phyloP scores from a whole-genome alignment of 2,113 vertebrate species.

The Meles meles region DNA sequence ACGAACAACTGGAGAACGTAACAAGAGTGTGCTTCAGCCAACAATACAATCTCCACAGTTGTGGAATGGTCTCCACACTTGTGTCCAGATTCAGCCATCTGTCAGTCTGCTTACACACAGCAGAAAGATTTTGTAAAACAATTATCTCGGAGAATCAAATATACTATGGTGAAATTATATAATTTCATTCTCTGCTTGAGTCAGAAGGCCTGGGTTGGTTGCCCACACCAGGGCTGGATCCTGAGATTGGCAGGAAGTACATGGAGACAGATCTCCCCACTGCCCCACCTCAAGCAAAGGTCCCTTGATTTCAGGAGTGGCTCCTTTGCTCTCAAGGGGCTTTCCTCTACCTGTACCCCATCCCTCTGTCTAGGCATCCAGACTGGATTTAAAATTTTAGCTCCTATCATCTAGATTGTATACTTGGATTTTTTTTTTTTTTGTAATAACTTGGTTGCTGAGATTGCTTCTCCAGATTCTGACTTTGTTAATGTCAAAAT shows the following conservation, averaged over 20 bases:
- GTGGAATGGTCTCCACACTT: background rate
- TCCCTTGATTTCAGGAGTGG: background rate
- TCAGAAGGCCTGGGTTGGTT: background rate
- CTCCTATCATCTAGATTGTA: background rate
- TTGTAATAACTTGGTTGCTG: background rate
- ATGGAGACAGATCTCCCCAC: background rate
- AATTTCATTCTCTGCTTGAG: background rate
- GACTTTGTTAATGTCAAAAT: background rate
- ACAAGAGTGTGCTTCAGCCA: background rate
- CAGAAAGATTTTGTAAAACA: background rate
- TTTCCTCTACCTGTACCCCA: background rate
- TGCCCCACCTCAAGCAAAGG: background rate
- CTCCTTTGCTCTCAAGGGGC: background rate
- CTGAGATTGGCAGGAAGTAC: background rate
- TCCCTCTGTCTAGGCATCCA: background rate
- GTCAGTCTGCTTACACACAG: background rate
- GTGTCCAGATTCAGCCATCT: slow-evolving; percentile 42
- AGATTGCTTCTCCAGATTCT: background rate
- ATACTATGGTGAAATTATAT: background rate
- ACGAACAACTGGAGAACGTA: background rate
- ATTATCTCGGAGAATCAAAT: background rate
- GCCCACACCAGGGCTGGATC: background rate
- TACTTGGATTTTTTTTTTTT: background rate
- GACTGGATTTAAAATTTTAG: slow-evolving; percentile 21
- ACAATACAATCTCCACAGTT: background rate